Conservation (phyloP, 2,888 invertebrate genomes). For the Euspilapteryx auroguttella region DNA sequence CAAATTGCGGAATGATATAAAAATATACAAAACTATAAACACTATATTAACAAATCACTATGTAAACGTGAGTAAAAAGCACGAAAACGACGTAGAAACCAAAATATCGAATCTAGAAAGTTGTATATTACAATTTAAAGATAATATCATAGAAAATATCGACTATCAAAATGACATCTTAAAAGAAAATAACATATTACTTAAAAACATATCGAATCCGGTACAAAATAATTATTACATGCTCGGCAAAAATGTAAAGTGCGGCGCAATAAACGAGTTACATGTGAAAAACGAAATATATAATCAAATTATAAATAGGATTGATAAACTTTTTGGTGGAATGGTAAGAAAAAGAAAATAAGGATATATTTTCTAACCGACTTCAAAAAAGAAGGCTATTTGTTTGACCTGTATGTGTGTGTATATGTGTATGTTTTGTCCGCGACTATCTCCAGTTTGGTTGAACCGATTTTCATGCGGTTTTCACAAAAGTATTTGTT, state of each 20-base stretch:
- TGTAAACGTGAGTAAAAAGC: conserved; percentile 37
- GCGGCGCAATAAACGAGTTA: conserved; percentile 27
- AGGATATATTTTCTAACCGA: neutral
- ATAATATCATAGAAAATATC: conserved; percentile 28
- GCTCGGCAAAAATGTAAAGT: conserved; percentile 32
- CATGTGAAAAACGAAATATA: conserved; percentile 37
- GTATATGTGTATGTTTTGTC: too few relatives aligned
- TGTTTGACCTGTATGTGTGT: too few relatives aligned
- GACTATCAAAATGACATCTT: conserved; percentile 18
- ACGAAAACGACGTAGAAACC: conserved; percentile 29
- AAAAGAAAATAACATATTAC: conserved; percentile 16
- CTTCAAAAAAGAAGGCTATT: too few relatives aligned
- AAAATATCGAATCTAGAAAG: conserved; percentile 37
- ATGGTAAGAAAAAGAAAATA: conserved; percentile 28
- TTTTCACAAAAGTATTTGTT: too few relatives aligned
- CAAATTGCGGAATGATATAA: conserved; percentile 45
- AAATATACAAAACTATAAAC: conserved; percentile 47
- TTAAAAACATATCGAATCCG: conserved; percentile 19
- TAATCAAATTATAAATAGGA: conserved; percentile 40
- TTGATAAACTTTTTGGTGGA: conserved; percentile 43
- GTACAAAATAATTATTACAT: conserved; percentile 37
- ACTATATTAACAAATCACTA: conserved; percentile 49
- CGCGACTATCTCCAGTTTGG: too few relatives aligned
- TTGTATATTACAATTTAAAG: conserved; percentile 33
- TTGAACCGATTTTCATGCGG: too few relatives aligned